phyloP scores from a whole-genome alignment of 2,888 invertebrate genomes.

The Machimus atricapillus region DNA sequence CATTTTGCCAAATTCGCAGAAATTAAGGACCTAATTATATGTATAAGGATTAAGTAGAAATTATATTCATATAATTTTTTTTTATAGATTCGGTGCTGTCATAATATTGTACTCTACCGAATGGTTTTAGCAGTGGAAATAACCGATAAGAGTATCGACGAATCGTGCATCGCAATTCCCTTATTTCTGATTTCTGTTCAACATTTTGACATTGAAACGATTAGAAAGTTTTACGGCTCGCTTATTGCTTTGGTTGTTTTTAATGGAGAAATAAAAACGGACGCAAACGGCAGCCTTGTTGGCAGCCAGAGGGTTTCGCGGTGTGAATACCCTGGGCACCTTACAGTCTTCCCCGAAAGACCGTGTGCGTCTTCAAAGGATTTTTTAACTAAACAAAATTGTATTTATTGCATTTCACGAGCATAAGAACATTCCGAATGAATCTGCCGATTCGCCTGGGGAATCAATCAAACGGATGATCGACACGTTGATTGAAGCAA shows the following conservation, averaged over 20 bases:
- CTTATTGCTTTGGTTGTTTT: neutral
- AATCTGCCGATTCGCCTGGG: constrained; percentile 47
- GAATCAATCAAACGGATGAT: constrained; percentile 53
- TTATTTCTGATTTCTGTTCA: neutral
- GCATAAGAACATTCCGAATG: constrained; percentile 25
- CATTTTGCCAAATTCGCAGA: no score
- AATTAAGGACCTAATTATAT: no score
- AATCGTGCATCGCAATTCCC: neutral
- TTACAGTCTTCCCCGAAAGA: neutral
- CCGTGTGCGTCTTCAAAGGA: constrained; percentile 40
- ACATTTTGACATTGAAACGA: neutral
- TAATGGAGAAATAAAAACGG: neutral
- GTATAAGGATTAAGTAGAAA: no score
- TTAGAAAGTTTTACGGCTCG: neutral
- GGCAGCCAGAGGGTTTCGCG: neutral
- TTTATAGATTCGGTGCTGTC: neutral
- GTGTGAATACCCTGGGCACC: neutral
- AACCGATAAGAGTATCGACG: neutral
- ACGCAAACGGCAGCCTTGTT: neutral
- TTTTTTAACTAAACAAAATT: constrained; percentile 45
- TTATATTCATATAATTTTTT: no score
- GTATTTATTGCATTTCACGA: constrained; percentile 45
- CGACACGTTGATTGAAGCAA: constrained; percentile 54
- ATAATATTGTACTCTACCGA: neutral
- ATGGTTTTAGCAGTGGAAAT: neutral